Conservation (phyloP, 2,797 vertebrate species). For the Carduelis carduelis region DNA sequence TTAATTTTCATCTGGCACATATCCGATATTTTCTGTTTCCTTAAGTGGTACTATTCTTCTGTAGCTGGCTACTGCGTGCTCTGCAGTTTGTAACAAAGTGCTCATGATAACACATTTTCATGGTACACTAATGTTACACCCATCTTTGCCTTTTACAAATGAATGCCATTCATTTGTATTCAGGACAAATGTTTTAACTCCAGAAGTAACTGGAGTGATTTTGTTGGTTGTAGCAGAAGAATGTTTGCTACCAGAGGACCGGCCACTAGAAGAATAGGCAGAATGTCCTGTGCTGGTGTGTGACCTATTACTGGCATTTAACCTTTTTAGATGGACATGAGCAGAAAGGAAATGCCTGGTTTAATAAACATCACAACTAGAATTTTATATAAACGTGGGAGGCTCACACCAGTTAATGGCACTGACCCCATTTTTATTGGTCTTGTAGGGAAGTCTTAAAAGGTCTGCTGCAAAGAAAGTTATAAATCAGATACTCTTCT, state of each 20-base stretch:
- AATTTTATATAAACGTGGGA: background rate
- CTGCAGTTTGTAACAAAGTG: background rate
- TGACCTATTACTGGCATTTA: background rate
- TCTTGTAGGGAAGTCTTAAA: constrained; percentile 18
- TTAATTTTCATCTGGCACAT: background rate
- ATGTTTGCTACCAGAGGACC: background rate
- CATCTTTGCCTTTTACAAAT: background rate
- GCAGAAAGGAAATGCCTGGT: background rate
- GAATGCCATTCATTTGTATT: background rate
- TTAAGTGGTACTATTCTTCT: background rate
- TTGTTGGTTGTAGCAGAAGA: background rate
- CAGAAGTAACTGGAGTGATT: background rate
- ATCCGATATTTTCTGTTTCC: background rate
- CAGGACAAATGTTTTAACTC: background rate
- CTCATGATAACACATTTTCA: background rate
- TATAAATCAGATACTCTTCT: constrained; percentile 5
- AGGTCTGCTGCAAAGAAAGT: constrained; percentile 3
- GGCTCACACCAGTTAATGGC: background rate
- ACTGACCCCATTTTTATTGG: constrained; percentile 34
- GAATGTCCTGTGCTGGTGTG: background rate
- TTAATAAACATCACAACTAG: background rate
- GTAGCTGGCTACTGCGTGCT: background rate
- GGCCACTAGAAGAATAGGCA: background rate
- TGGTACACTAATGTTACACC: background rate
- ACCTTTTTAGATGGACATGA: background rate